Evolutionary conservation across 2,888 invertebrate genomes (phyloP), one percentile per base, ranked within the genome.

Genomic region (Dorcus parallelipipedus): DNA sequence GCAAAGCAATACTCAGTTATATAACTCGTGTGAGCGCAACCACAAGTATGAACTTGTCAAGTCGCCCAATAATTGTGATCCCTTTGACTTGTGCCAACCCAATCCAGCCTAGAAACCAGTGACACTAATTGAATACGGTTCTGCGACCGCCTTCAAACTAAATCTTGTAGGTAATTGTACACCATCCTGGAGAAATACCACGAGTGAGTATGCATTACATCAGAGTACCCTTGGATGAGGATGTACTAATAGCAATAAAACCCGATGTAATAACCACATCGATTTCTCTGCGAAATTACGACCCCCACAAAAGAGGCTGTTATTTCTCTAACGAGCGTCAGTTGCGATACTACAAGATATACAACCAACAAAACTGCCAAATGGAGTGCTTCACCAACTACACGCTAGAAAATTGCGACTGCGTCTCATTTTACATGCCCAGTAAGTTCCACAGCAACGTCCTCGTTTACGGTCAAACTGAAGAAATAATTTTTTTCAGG

Each of bases 231-330:
- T 76, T 88, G 57, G 84, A 86, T 56, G 87, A 88, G 71, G 89
- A 89, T 74, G 83, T 89, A 1, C 82, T 89, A 1, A 86, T 88
- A 1, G 85, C 87, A 0, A 85, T 90, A 9, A 86, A 87, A 72
- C 90, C 90, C 0, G 88, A 88, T 73, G 89, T 90, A 82, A 89
- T 89, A 80, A 88, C 87, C 3, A 90, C 89, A 2, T 87, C 87
- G 0, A 82, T 83, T 54, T 86, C 86, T 20, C 75, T 90, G 3
- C 80, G 79, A 65, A 81, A 83, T 54, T 89, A 89, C 63, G 81
- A 83, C 53, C 85, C 89, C 0, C 78, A 81, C 39, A 83, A 86
- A 52, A 83, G 89, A 7, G 86, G 86, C 69, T 90, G 89, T 68
- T 89, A 83, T 74, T 89, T 88, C 72, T 85, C 86, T 58, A 78